A percentile compares a stretch with the other conserved stretches of the same genome.
These are phyloP conservation scores for Falcaria lacertinaria DNA, from an alignment of 2,888 invertebrate species.

Conservation along the genomic window DNA sequence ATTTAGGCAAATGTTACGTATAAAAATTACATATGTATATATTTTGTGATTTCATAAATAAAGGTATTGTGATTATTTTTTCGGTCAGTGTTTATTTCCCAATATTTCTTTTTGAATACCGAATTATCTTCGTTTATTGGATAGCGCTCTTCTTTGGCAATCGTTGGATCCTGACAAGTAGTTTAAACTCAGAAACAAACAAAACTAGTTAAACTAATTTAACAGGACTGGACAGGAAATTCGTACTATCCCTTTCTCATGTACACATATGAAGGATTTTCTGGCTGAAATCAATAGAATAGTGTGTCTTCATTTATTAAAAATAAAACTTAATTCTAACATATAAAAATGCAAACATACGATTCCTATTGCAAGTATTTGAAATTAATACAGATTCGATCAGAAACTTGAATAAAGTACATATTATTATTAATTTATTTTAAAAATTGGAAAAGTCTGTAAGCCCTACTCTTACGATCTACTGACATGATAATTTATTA, in stretches of 20 bases:
- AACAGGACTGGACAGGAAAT: too few relatives aligned
- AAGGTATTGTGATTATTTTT: neutral
- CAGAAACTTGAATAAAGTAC: slow-evolving; percentile 44
- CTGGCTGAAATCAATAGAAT: neutral
- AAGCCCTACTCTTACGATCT: slow-evolving; percentile 1
- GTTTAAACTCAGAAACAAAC: too few relatives aligned
- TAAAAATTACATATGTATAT: too few relatives aligned
- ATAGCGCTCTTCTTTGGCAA: too few relatives aligned
- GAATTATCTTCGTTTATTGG: too few relatives aligned
- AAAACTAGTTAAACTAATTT: too few relatives aligned
- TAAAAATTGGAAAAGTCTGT: slow-evolving; percentile 31
- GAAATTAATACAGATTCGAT: slow-evolving; percentile 34
- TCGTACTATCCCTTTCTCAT: too few relatives aligned
- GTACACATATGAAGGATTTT: too few relatives aligned
- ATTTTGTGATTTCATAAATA: neutral
- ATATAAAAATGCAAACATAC: slow-evolving; percentile 41
- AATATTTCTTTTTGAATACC: neutral
- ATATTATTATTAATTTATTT: slow-evolving; percentile 57
- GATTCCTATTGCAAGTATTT: slow-evolving; percentile 18
- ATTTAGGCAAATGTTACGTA: too few relatives aligned
- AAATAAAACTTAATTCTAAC: slow-evolving; percentile 26
- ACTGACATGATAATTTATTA: slow-evolving; percentile 10
- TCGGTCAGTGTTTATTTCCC: too few relatives aligned
- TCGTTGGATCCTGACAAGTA: too few relatives aligned
- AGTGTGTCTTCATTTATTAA: slow-evolving; percentile 21